Percentiles rank a stretch among this genome's conserved stretches.
Evolutionary conservation across 2,888 invertebrate species (phyloP).

Genomic region (Pyrrhopygopsis socrates): DNA sequence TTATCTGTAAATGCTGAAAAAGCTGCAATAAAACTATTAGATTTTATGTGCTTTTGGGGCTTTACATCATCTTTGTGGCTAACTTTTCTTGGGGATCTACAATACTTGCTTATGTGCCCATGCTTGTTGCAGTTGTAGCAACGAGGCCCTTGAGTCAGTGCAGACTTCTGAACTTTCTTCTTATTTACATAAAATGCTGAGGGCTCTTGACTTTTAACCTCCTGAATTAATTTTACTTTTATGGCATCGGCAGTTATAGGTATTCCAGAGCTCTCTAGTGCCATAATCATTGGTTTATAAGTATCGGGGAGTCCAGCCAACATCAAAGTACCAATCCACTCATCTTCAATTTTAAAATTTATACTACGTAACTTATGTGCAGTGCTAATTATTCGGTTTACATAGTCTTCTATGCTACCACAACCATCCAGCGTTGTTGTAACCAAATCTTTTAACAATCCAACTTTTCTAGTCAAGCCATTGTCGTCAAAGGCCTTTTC

Average conservation of each 20-base stretch:
- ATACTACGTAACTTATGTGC: conserved; percentile 70
- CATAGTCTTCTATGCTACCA: conserved; percentile 67
- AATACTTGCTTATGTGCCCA: conserved; percentile 45
- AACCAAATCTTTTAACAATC: conserved; percentile 72
- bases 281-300: conserved; percentile 70
- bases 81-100: conserved; percentile 45
- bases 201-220: conserved; percentile 37
- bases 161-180: conserved; percentile 2
- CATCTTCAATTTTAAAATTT: conserved; percentile 33
- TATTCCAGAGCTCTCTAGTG: conserved; percentile 67
- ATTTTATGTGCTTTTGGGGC: conserved; percentile 35
- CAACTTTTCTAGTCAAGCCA: conserved; percentile 67
- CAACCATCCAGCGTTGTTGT: conserved; percentile 58
- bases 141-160: conserved; percentile 57
- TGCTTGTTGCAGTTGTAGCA: conserved; percentile 77
- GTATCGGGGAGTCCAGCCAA: conserved; percentile 66
- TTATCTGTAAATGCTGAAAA: conserved; percentile 66
- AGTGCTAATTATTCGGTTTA: conserved; percentile 64
- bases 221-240: conserved; percentile 72
- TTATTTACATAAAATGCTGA: conserved; percentile 28
- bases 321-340: conserved; percentile 55
- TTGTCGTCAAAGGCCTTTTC: conserved; percentile 77
- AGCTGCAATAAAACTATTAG: conserved; percentile 72
- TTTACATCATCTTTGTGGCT: neutral
- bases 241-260: conserved; percentile 67